Evolutionary conservation across 2,797 vertebrate species (phyloP), one percentile per base, ranked within the genome.

Genomic region (Sciurus carolinensis): DNA sequence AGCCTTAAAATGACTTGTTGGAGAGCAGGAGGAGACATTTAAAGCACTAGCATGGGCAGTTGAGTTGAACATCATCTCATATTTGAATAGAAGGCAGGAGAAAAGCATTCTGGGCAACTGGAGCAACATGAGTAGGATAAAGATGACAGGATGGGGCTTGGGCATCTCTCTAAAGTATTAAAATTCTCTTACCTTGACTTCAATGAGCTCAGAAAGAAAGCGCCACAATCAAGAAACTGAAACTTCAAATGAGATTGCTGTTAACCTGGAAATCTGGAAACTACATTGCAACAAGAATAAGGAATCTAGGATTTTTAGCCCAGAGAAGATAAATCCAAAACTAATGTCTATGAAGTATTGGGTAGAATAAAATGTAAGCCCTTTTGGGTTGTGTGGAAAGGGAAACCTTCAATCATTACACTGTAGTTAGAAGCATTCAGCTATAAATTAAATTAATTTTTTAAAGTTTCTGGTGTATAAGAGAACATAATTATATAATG

Each of bases 181-280:
- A 79, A 66, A 44, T 80, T 86, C 18, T 73, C 33, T 94, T 82
- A 90, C n/a, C 66, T 84, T 64, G 33, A 79, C 28, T 71, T 67
- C 13, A 92, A 75, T 42, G 50, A 20, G 14, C 22, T 87, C 89
- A 84, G 26, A 39, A 83, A 92, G 67, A 86, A 79, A 93, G 73
- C 28, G 17, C 22, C 8, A 67, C 24, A 86, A 87, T 95, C 28
- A 66, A 44, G n/a, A 94, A 90, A 77, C 44, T 86, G 47, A 90
- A 86, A 57, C 57, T 80, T 87, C 52, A 66, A 79, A 44, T 33
- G 83, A 42, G 28, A 39, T 5, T 24, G 14, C 71, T 90, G 50
- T 90, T 20, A 42, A 33, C 15, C 44, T 82, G 36, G 24, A 39
- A 87, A 82, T 82, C 64, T 79, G 39, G 77, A 86, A 83, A 69